Conservation (phyloP, 1,140 invertebrate species). For the Lutraria rhynchaena region DNA sequence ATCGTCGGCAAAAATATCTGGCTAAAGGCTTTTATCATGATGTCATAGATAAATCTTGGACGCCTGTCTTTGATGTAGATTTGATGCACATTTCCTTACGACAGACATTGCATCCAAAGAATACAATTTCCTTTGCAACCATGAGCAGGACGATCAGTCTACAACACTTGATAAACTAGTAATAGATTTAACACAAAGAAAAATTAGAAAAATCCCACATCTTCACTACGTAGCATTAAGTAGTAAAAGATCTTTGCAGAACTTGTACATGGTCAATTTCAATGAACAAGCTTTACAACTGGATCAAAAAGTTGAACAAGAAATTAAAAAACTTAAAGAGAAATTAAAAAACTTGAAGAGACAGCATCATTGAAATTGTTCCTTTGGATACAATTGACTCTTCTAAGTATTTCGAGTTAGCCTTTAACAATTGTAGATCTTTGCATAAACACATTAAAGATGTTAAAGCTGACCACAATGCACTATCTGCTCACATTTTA, state of each 20-base stretch:
- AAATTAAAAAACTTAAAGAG: constrained; percentile 3
- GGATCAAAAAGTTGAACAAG: constrained; percentile 1
- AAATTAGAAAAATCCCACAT: background rate
- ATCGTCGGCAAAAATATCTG: no score
- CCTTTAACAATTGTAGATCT: constrained; percentile 6
- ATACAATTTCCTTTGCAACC: constrained; percentile 1
- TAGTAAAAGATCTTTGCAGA: background rate
- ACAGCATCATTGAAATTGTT: no score
- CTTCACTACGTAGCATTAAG: constrained; percentile 19
- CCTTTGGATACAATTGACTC: constrained; percentile 11
- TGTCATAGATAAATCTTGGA: no score
- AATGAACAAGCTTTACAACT: constrained; percentile 3
- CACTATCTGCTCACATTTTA: constrained; percentile 10
- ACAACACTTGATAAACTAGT: no score
- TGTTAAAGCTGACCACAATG: constrained; percentile 25
- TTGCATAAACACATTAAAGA: constrained; percentile 14
- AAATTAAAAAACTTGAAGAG: background rate
- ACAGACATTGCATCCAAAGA: no score
- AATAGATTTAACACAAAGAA: constrained; percentile 19
- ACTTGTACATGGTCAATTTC: constrained; percentile 10
- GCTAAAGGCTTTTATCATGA: no score
- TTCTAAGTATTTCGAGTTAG: constrained; percentile 2
- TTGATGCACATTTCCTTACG: no score
- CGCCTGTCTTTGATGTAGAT: no score
- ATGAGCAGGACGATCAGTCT: background rate